Percentiles rank a stretch among this genome's conserved stretches.
Evolutionary conservation across 2,888 invertebrate genomes (phyloP).

Genomic region (Anorthoa munda): DNA sequence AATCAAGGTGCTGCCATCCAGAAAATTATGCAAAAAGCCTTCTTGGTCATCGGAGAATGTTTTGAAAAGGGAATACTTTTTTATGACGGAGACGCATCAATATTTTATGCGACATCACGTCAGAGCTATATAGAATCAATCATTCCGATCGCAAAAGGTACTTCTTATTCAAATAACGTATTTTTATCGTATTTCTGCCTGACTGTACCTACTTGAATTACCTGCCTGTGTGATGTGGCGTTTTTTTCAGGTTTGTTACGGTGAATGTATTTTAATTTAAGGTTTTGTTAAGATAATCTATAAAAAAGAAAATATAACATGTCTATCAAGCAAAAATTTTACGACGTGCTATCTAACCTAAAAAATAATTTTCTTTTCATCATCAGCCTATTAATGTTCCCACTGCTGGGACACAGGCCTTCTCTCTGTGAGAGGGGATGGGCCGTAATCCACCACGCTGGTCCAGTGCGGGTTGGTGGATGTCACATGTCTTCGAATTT

Average conservation of each 20-base stretch:
- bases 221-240: slow-evolving; percentile 62
- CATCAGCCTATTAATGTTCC: too few relatives aligned
- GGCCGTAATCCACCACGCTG: too few relatives aligned
- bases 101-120: slow-evolving; percentile 75
- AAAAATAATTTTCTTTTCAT: background rate
- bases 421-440: too few relatives aligned
- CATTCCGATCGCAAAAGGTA: slow-evolving; percentile 73
- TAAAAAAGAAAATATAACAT: background rate
- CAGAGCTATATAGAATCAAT: slow-evolving; percentile 75
- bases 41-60: slow-evolving; percentile 77
- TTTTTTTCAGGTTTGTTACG: slow-evolving; percentile 48
- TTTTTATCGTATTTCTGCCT: slow-evolving; percentile 72
- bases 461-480: too few relatives aligned
- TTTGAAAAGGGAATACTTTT: slow-evolving; percentile 72
- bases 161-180: slow-evolving; percentile 81
- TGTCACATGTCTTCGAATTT: too few relatives aligned
- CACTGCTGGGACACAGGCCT: too few relatives aligned
- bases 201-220: slow-evolving; percentile 51
- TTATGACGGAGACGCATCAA: slow-evolving; percentile 77
- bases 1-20: slow-evolving; percentile 83
- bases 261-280: background rate
- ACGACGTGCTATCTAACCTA: background rate
- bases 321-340: too few relatives aligned
- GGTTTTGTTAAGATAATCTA: background rate
- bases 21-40: slow-evolving; percentile 87